Percentiles rank a stretch among this genome's conserved stretches.
phyloP scores from a whole-genome alignment of 2,113 vertebrate species.

The Strix uralensis region DNA sequence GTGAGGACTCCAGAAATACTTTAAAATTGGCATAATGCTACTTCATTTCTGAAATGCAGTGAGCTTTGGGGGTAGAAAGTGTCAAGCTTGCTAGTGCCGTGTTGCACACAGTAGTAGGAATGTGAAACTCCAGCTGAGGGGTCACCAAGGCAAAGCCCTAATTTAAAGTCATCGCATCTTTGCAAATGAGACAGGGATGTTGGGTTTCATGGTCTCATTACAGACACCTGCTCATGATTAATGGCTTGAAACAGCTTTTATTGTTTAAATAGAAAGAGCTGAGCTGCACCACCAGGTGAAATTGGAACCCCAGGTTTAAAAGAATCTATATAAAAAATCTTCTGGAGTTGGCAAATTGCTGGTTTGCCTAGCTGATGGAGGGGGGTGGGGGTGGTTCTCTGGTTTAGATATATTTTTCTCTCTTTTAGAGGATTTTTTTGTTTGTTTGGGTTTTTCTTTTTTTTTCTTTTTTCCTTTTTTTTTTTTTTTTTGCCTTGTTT shows the following conservation, averaged over 20 bases:
- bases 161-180: background rate
- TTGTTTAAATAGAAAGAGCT: background rate
- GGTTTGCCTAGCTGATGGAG: background rate
- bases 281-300: background rate
- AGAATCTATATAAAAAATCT: background rate
- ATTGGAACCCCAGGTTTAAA: background rate
- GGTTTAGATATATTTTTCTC: background rate
- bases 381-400: background rate
- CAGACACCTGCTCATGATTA: constrained; percentile 11
- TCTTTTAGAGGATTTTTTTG: no score
- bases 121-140: background rate
- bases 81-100: background rate
- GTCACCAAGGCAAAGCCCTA: background rate
- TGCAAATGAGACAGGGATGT: background rate
- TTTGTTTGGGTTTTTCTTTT: no score
- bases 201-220: constrained; percentile 8
- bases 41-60: background rate
- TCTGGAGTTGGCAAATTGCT: background rate
- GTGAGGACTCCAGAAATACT: background rate
- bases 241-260: constrained; percentile 19
- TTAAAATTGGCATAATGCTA: background rate
- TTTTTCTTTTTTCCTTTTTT: no score
- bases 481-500: background rate
- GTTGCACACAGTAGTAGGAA: background rate
- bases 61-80: background rate